Conservation (phyloP, 1,140 invertebrate genomes). For the Pemphigus obesinymphae region DNA sequence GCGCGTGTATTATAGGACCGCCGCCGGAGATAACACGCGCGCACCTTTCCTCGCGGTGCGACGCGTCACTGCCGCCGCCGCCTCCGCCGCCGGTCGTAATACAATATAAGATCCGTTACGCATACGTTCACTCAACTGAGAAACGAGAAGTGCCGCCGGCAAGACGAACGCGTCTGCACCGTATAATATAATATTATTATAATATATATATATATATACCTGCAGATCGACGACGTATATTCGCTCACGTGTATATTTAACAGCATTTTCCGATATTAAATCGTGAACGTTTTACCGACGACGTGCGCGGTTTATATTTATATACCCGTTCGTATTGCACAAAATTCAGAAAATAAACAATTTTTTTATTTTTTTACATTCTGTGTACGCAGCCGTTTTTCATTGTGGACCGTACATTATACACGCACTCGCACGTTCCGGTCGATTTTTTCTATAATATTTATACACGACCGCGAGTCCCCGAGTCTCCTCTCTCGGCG, state of each 20-base stretch:
- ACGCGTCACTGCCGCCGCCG: background rate
- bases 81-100: background rate
- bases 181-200: no score
- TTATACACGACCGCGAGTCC: no score
- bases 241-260: no score
- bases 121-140: background rate
- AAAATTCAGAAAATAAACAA: background rate
- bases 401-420: no score
- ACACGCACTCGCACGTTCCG: background rate
- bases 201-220: background rate
- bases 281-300: background rate
- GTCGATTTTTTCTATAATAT: background rate
- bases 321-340: background rate
- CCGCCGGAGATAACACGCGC: slow-evolving; percentile 16
- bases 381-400: background rate
- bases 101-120: slow-evolving; percentile 33
- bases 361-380: background rate
- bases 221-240: no score
- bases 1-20: background rate
- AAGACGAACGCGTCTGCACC: background rate
- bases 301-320: background rate
- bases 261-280: no score
- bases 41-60: slow-evolving; percentile 13
- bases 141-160: slow-evolving; percentile 15
- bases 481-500: no score